phyloP scores from a whole-genome alignment of 2,797 vertebrate genomes.

The Myripristis murdjan region DNA sequence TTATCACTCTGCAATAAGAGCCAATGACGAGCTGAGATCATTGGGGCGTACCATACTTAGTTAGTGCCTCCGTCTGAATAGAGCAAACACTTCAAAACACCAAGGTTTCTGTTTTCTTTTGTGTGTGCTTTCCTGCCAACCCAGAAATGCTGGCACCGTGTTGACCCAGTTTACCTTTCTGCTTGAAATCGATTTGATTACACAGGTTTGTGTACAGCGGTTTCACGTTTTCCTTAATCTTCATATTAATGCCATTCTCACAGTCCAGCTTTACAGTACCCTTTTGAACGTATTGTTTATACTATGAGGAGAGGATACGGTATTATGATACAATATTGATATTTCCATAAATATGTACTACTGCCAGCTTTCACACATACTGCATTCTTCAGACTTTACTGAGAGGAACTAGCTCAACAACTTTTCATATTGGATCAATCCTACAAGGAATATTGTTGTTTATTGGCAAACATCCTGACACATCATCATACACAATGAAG shows the following conservation, averaged over 20 bases:
- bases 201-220: constrained; percentile 57
- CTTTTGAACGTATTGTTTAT: constrained; percentile 67
- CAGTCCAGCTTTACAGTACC: constrained; percentile 61
- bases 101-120: constrained; percentile 44
- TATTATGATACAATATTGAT: constrained; percentile 83
- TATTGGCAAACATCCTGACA: constrained; percentile 90
- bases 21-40: constrained; percentile 54
- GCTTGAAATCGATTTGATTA: constrained; percentile 59
- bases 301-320: constrained; percentile 64
- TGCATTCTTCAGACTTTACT: constrained; percentile 71
- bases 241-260: constrained; percentile 47
- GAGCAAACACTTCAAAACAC: constrained; percentile 66
- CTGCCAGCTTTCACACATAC: constrained; percentile 65
- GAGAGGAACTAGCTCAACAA: constrained; percentile 79
- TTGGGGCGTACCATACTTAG: constrained; percentile 50
- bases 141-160: constrained; percentile 48
- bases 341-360: constrained; percentile 81
- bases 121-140: constrained; percentile 58
- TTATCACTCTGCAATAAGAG: constrained; percentile 55
- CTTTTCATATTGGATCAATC: constrained; percentile 83
- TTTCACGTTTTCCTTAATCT: constrained; percentile 57
- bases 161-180: constrained; percentile 68
- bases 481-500: constrained; percentile 86
- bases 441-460: constrained; percentile 85
- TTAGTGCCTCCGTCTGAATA: constrained; percentile 57